Evolutionary conservation across 23 tunicate genomes (phyloP), one percentile per base, ranked within the genome.

Genomic region (Phallusia fumigata): DNA sequence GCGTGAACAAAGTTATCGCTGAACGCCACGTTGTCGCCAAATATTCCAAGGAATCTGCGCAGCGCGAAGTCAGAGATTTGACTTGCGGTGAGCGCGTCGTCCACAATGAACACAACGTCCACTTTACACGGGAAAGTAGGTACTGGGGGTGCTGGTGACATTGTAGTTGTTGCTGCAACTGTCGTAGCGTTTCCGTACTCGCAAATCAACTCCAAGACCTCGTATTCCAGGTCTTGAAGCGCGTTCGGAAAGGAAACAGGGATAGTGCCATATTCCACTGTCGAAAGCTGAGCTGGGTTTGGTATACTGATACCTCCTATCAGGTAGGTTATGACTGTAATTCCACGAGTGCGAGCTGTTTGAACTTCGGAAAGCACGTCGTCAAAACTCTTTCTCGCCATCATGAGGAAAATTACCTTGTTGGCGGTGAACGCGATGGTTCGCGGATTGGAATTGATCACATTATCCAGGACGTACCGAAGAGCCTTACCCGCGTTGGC

Each of bases 401-500:
- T 79, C 75, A 86, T 32, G 12, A 86, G 79, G 22, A 86, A 31
- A 72, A 86, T 79, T 0, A 26, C 53, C n/a, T 50, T 47, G 21
- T 40, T 53, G 19, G 44, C 53, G 3, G 51, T 50, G 74, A 18
- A 26, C 22, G 40, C 53, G 15, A 24, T 32, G 18, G 35, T 26
- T 26, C 90, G 24, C 5, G 77, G 90, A 33, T 65, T 6, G 19
- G 44, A 19, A 18, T 22, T 32, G 19, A 69, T 53, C 19, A 84
- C 82, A 10, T 65, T 30, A 53, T 89, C 33, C 32, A 76, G 24
- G 33, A 47, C 88, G 34, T 34, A 80, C 0, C 31, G 47, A 35
- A 89, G 36, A 30, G 93, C 93, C 32, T 74, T 73, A 2, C 93
- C 93, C 22, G 79, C 93, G 73, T 89, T 89, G 33, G 86, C 21